Evolutionary conservation across 2,113 vertebrate genomes (phyloP), one percentile per base, ranked within the genome.

Genomic region (Chloropsis hardwickii): DNA sequence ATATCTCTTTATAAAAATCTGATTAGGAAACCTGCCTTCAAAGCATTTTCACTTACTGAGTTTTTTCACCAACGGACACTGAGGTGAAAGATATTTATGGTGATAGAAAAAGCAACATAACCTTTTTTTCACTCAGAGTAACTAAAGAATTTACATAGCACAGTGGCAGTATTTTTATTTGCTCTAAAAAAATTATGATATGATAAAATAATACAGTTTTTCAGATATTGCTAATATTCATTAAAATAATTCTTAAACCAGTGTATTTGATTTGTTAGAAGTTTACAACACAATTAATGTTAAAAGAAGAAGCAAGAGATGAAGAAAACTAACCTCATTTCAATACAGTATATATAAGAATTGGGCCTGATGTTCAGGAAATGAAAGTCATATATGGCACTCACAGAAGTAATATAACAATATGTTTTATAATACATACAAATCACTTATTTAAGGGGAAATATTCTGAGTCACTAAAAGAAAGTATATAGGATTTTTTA

Each of bases 11-110:
- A 91, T 70, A 97, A 88, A 97, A 96, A 67, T 92, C 54, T 96
- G 71, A 96, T 97, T 97, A 97, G 76, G 82, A 93, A 96, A 93
- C 31, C 18, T 91, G 33, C 73, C 81, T 97, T 96, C 47, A 85
- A 95, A 92, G 37, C 50, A 93, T 94, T 97, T 96, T 73, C 42
- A 83, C 50, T 60, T 78, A 62, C 42, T 81, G 24, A 82, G 13
- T 27, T 94, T 95, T 95, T 88, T 89, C 39, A 87, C 22, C 81
- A 60, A 88, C 62, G 50, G 60, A 95, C 35, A 91, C 29, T 22
- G 44, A 95, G 22, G 45, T 81, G 62, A 67, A 94, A 61, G 17
- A 44, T 71, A 66, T 57, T 94, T 92, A 54, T 35, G 22, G 37
- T 51, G 79, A 50, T 25, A 39, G n/a, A 74, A 67, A 87, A 60